A percentile compares a stretch with the other conserved stretches of the same genome.
phyloP scores from a whole-genome alignment of 1,140 invertebrate genomes.

The Scaptomyza montana region DNA sequence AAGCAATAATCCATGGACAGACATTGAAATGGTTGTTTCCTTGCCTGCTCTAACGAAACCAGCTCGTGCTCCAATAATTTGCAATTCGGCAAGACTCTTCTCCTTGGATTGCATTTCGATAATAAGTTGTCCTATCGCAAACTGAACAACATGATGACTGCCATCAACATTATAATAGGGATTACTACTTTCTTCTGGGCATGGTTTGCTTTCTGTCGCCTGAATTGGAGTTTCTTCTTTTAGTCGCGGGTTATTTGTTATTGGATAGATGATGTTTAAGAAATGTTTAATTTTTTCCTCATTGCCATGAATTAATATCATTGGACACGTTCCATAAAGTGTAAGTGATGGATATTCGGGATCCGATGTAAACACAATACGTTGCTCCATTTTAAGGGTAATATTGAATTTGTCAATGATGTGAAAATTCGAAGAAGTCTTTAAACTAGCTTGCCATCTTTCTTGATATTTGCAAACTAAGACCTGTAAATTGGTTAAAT shows the following conservation, averaged over 20 bases:
- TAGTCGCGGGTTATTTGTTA: conserved; percentile 67
- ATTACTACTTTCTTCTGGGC: conserved; percentile 41
- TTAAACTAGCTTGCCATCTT: conserved; percentile 93
- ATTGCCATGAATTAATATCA: conserved; percentile 94
- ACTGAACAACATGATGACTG: conserved; percentile 92
- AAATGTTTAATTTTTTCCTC: conserved; percentile 92
- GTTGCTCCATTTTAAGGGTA: conserved; percentile 91
- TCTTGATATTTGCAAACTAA: conserved; percentile 94
- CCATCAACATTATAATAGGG: conserved; percentile 50
- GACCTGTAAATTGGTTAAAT: conserved; percentile 94
- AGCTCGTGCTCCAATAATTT: conserved; percentile 93
- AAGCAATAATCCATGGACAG: conserved; percentile 95
- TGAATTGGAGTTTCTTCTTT: conserved; percentile 84
- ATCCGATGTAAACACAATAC: conserved; percentile 92
- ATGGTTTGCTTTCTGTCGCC: conserved; percentile 28
- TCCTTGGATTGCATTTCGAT: conserved; percentile 93
- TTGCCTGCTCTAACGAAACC: conserved; percentile 88
- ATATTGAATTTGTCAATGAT: conserved; percentile 96
- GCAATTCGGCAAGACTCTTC: conserved; percentile 93
- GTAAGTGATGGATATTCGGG: conserved; percentile 93
- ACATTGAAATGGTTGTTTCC: conserved; percentile 91
- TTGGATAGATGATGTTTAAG: conserved; percentile 83
- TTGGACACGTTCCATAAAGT: conserved; percentile 92
- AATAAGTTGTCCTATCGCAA: conserved; percentile 94
- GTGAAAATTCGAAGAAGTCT: conserved; percentile 92